phyloP scores from a whole-genome alignment of 2,797 vertebrate genomes.

The Thalassophryne amazonica region DNA sequence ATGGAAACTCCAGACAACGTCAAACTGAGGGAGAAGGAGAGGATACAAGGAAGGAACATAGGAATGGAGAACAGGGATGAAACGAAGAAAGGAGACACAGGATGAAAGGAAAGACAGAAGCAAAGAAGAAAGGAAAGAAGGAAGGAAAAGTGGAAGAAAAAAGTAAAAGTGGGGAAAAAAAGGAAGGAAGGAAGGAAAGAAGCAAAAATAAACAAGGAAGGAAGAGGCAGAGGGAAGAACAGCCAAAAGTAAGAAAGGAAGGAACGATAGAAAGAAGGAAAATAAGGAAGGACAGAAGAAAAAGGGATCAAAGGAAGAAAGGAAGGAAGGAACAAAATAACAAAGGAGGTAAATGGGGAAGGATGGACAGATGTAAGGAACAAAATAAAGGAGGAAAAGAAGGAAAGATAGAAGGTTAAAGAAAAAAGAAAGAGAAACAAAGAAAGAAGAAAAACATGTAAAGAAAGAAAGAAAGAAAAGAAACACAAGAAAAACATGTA shows the following conservation, averaged over 20 bases:
- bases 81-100: no score
- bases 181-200: not conserved
- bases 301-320: not conserved
- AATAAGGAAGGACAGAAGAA: not conserved
- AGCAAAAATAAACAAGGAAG: not conserved
- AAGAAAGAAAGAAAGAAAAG: not conserved
- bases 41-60: not conserved
- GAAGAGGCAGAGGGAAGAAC: not conserved
- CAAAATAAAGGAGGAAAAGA: not conserved
- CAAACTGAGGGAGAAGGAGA: slow-evolving; percentile 63
- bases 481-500: not conserved
- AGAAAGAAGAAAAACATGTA: not conserved
- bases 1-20: slow-evolving; percentile 70
- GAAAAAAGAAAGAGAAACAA: not conserved
- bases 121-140: no score
- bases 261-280: not conserved
- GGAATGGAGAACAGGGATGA: not conserved
- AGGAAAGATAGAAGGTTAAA: not conserved
- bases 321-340: not conserved
- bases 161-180: not conserved
- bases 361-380: not conserved
- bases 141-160: not conserved
- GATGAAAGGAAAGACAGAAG: not conserved
- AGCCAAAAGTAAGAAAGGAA: not conserved
- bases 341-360: not conserved